Percentiles rank a stretch among this genome's conserved stretches.
Evolutionary conservation across 2,888 invertebrate species (phyloP).

Genomic region (Stenichneumon culpator): DNA sequence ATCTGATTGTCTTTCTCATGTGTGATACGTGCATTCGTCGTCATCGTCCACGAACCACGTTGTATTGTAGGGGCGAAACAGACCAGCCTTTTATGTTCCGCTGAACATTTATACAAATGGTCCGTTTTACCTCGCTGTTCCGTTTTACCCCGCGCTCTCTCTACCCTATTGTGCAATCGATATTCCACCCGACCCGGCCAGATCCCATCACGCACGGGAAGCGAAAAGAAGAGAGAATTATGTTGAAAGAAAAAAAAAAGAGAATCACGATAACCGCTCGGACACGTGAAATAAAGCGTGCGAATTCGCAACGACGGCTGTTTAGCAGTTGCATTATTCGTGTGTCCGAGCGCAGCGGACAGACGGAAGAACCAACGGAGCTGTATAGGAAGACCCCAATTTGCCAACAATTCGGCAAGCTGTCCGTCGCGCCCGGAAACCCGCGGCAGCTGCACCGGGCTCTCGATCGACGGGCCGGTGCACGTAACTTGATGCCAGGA

Average conservation of each 20-base stretch:
- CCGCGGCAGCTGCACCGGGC: conserved; percentile 77
- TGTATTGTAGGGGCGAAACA: neutral
- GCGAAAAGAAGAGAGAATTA: conserved; percentile 3
- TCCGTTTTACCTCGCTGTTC: too few species aligned
- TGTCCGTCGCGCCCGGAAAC: conserved; percentile 78
- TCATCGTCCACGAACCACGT: conserved; percentile 23
- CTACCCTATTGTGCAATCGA: conserved; percentile 24
- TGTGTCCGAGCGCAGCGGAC: conserved; percentile 26
- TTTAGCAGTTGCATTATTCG: conserved; percentile 32
- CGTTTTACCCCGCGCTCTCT: too few species aligned
- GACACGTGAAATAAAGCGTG: conserved; percentile 36
- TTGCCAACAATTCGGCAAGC: conserved; percentile 79
- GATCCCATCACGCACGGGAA: conserved; percentile 6
- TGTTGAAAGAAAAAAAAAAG: neutral
- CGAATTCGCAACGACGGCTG: conserved; percentile 46
- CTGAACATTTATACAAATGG: neutral
- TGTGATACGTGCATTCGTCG: conserved; percentile 12
- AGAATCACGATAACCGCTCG: conserved; percentile 54
- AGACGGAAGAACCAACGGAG: conserved; percentile 46
- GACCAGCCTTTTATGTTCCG: neutral
- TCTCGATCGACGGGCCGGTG: conserved; percentile 47
- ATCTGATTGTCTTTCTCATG: conserved; percentile 23
- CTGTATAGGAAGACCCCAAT: conserved; percentile 76
- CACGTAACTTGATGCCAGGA: conserved; percentile 7
- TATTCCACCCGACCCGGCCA: neutral